Evolutionary conservation across 2,888 invertebrate species (phyloP), one percentile per base, ranked within the genome.

Genomic region (Eupithecia vulgata): DNA sequence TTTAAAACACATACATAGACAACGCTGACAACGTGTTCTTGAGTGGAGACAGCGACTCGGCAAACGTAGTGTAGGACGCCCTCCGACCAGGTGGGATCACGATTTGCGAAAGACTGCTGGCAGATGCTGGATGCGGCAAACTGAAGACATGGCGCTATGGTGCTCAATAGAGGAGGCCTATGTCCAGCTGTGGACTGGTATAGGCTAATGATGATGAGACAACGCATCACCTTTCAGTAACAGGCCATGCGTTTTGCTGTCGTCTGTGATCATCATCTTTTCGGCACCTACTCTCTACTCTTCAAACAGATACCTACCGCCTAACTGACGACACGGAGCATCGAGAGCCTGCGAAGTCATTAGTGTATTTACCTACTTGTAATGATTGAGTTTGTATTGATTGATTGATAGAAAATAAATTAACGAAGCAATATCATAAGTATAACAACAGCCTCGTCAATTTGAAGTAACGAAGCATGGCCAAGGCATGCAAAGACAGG

Each of bases 401-500:
- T 42, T 5, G 17, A 45, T 42, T 42, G 42, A 42, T 42, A 15
- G 17, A 45, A n/a, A 48, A 15, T 34, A 61, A 7, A 34, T 34
- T 59, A 64, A 37, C 35, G 64, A 35, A 64, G 10, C 64, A 37
- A 21, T 64, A 64, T 40, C 64, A 25, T 15, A 52, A 59, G 45
- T 69, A 30, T 45, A 45, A 48, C 48, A 52, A 48, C 69, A 64
- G 42, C 52, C 62, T 70, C 52, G 67, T 65, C 48, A 59, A 59
- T 69, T 79, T 79, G 81, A 78, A 70, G 75, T 77, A 77, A 79
- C 79, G 81, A 82, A 81, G 79, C 82, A 76, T 80, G 76, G 80
- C 79, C 81, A 86, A 72, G 66, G 68, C 59, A 75, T 69, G 70
- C 68, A 57, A 75, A 74, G 79, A 85, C 81, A 83, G 85, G 85